Evolutionary conservation across 2,113 vertebrate species (phyloP), one percentile per base, ranked within the genome.

Genomic region (Melanocharis versteri): DNA sequence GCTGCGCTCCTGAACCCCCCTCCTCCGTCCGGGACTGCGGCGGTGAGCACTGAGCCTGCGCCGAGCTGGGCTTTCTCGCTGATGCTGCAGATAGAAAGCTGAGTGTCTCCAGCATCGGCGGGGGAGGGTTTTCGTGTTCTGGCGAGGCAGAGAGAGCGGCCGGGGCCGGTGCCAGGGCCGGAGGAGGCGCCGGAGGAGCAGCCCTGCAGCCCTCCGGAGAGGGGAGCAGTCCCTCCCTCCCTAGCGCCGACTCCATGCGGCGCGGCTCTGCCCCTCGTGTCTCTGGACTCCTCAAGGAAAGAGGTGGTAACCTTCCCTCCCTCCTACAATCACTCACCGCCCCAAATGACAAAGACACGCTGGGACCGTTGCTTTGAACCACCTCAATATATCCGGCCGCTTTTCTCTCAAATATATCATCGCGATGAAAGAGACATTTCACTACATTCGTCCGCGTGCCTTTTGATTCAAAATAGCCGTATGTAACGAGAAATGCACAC

Each of bases 21-120:
- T 64, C 96, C 95, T 97, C 86, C 86, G 93, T 88, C 96, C 87
- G 92, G 95, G 97, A 98, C 98, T 98, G 98, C 98, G 98, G 98
- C 96, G 91, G 95, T 95, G 88, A 93, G 31, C 92, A 98, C 95
- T 96, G 98, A 97, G 98, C 62, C 97, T 98, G 98, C 98, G 98
- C 98, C 84, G 85, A 57, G 77, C 81, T 45, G 50, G 69, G 86
- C 91, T 94, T 98, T 98, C 97, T 97, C 91, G 98, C 98, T 98
- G 98, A 98, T 97, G 98, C 98, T 98, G 98, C 98, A 98, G 97
- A 98, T 98, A 94, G 37, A 35, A 87, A 91, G 80, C 90, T 17
- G 45, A 68, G 93, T 64, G 83, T 92, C 88, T 90, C 61, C 42
- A 15, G 94, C 24, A 27, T 31, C 45, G 12, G 85, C 39, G 66